Percentiles rank a stretch among this genome's conserved stretches.
These are phyloP conservation scores for Dasysyrphus tricinctus DNA, from an alignment of 2,888 invertebrate genomes.

Conservation along the genomic window DNA sequence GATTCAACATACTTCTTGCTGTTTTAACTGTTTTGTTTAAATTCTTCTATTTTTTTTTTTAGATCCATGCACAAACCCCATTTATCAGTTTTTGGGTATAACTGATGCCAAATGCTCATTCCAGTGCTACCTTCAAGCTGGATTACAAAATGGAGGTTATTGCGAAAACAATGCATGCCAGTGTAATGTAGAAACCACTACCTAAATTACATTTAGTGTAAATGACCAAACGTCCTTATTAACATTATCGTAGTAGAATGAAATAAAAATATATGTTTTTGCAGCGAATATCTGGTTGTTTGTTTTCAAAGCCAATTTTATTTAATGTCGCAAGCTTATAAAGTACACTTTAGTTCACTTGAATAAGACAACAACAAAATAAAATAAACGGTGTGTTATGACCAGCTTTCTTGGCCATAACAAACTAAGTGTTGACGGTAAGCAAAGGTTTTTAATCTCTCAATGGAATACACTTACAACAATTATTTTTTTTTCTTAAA, in stretches of 20 bases:
- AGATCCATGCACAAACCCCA: slow-evolving; percentile 60
- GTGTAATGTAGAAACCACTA: slow-evolving; percentile 37
- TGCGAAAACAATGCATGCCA: slow-evolving; percentile 46
- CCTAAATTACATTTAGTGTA: background rate
- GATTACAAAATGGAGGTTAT: slow-evolving; percentile 59
- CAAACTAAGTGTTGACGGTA: no score
- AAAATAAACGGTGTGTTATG: no score
- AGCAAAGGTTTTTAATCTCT: no score
- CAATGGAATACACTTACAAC: no score
- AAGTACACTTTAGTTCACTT: no score
- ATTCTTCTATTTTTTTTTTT: background rate
- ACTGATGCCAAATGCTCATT: slow-evolving; percentile 63
- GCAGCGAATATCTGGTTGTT: background rate
- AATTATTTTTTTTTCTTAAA: no score
- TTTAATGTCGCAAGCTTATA: no score
- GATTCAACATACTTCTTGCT: no score
- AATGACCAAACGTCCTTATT: background rate
- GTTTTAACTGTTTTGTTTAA: background rate
- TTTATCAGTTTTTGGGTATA: slow-evolving; percentile 47
- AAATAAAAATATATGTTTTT: background rate
- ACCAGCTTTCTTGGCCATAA: no score
- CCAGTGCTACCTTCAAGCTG: slow-evolving; percentile 62
- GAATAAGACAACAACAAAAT: no score
- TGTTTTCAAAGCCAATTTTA: background rate
- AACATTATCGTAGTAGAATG: background rate